These are phyloP conservation scores for Orientallactaga sibirica DNA, from an alignment of 2,797 vertebrate genomes.

Conservation along the genomic window DNA sequence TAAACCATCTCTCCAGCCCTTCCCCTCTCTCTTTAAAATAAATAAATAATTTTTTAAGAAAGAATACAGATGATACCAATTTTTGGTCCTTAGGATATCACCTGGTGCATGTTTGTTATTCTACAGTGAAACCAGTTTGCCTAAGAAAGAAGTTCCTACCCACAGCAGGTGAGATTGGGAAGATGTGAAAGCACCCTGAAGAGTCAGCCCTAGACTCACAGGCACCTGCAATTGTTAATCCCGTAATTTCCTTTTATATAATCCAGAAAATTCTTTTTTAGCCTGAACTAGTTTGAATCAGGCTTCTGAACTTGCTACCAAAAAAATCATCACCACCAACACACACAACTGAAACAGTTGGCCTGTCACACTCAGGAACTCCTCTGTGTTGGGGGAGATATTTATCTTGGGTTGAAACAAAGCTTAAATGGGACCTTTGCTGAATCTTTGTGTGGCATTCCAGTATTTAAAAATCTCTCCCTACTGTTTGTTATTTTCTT, in stretches of 20 bases:
- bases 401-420: constrained; percentile 16
- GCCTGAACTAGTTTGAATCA: constrained; percentile 15
- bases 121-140: background rate
- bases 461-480: background rate
- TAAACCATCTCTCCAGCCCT: too few relatives aligned
- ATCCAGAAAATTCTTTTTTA: background rate
- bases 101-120: background rate
- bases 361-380: background rate
- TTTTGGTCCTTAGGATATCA: background rate
- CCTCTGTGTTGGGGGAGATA: background rate
- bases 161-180: background rate
- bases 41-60: background rate
- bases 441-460: background rate
- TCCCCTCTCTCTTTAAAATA: too few relatives aligned
- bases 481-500: background rate
- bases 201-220: background rate
- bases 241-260: constrained; percentile 37
- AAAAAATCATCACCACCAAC: constrained; percentile 24
- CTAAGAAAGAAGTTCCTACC: background rate
- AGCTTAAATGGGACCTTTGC: constrained; percentile 29
- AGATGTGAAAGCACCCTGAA: background rate
- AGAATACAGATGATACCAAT: background rate
- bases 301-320: background rate
- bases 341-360: background rate
- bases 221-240: background rate